phyloP scores from a whole-genome alignment of 2,888 invertebrate genomes.

The Monopis laevigella region DNA sequence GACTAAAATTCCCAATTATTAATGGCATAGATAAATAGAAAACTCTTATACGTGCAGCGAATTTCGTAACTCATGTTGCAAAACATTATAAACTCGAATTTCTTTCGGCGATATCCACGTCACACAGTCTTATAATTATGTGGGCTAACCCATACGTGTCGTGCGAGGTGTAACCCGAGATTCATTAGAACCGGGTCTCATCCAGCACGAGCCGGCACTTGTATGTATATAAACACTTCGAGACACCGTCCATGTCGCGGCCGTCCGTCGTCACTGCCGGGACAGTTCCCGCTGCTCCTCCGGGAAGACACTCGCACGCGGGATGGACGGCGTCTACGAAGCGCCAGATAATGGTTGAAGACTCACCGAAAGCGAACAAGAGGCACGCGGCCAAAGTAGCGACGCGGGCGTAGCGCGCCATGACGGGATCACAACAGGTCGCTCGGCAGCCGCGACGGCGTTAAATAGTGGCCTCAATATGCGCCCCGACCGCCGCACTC shows the following conservation, averaged over 20 bases:
- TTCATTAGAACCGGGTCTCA: not conserved
- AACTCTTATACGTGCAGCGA: too few relatives aligned
- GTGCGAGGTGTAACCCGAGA: too few relatives aligned
- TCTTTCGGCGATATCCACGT: too few relatives aligned
- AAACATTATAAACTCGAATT: too few relatives aligned
- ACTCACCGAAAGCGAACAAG: conserved; percentile 66
- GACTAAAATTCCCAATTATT: not conserved
- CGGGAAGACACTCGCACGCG: conserved; percentile 7
- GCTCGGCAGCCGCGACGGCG: conserved; percentile 59
- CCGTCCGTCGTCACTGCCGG: conserved; percentile 19
- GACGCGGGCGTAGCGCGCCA: conserved; percentile 68
- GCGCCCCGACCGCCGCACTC: conserved; percentile 61
- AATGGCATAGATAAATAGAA: not conserved
- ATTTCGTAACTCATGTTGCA: too few relatives aligned
- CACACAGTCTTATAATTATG: too few relatives aligned
- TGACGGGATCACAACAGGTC: conserved; percentile 69
- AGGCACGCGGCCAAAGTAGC: conserved; percentile 66
- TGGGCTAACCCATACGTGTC: too few relatives aligned
- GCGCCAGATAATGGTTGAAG: conserved; percentile 57
- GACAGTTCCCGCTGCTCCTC: not conserved
- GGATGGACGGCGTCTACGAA: conserved; percentile 52
- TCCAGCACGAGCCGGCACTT: not conserved
- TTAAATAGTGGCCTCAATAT: conserved; percentile 68
- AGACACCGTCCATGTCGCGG: conserved; percentile 53
- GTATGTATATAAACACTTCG: conserved; percentile 9